phyloP scores from a whole-genome alignment of 2,797 vertebrate genomes.

The Enteromius paludinosus region DNA sequence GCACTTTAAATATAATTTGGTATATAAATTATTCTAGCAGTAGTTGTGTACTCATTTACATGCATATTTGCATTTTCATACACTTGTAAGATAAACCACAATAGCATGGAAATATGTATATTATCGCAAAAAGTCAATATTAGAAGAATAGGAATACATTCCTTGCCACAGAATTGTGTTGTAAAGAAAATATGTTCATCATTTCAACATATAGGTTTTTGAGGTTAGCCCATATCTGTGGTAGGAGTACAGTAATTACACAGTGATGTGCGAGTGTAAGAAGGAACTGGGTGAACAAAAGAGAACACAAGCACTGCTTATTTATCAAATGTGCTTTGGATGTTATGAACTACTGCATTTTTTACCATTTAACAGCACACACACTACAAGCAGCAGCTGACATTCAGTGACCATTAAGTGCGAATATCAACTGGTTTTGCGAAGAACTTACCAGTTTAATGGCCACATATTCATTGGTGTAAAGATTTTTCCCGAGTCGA shows the following conservation, averaged over 20 bases:
- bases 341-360: neutral
- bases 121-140: neutral
- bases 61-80: neutral
- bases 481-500: slow-evolving; percentile 97
- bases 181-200: neutral
- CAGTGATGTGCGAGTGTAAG: neutral
- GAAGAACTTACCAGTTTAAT: slow-evolving; percentile 94
- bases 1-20: neutral
- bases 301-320: neutral
- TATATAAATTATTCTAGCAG: neutral
- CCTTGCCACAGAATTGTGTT: neutral
- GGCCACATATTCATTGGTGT: slow-evolving; percentile 98
- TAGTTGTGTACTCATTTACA: neutral
- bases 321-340: neutral
- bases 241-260: neutral
- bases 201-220: neutral
- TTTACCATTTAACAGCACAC: neutral
- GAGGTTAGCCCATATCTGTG: neutral
- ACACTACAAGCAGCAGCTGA: neutral
- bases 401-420: neutral
- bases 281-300: neutral
- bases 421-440: neutral
- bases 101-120: neutral
- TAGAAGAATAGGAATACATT: slow-evolving; percentile 1
- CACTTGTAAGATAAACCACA: neutral